A percentile compares a stretch with the other conserved stretches of the same genome.
phyloP scores from a whole-genome alignment of 2,888 invertebrate species.

The Habrosyne pyritoides region DNA sequence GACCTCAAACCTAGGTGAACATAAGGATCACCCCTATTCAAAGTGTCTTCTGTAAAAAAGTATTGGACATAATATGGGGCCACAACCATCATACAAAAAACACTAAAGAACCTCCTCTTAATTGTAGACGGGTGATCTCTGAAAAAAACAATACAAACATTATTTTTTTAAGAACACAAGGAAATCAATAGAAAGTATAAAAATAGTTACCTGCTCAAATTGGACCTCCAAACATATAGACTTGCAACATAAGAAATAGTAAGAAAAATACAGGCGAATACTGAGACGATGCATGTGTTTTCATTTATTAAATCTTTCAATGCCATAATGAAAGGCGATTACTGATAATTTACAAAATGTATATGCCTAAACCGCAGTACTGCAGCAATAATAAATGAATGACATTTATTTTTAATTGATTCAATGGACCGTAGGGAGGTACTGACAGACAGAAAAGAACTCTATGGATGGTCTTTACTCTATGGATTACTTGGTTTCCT shows the following conservation, averaged over 20 bases:
- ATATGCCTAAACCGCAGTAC: neutral
- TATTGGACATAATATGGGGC: constrained; percentile 91
- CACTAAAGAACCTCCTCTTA: constrained; percentile 94
- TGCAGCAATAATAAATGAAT: neutral
- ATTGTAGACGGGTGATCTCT: constrained; percentile 95
- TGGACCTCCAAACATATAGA: constrained; percentile 93
- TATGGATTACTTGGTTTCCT: too few species aligned
- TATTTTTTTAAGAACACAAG: neutral
- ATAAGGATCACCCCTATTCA: constrained; percentile 85
- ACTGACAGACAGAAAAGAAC: too few species aligned
- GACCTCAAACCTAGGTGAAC: constrained; percentile 90
- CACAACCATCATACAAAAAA: constrained; percentile 90
- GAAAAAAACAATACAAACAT: constrained; percentile 44
- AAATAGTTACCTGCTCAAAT: constrained; percentile 86
- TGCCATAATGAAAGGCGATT: constrained; percentile 16
- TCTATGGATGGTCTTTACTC: too few species aligned
- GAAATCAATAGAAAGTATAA: neutral
- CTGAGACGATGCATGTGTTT: constrained; percentile 82
- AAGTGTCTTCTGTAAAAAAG: constrained; percentile 85
- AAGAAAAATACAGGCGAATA: constrained; percentile 89
- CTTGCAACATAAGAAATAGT: constrained; percentile 93
- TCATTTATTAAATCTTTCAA: constrained; percentile 44
- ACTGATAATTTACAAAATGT: neutral
- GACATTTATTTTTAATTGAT: too few species aligned
- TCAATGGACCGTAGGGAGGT: too few species aligned